Evolutionary conservation across 2,888 invertebrate genomes (phyloP).

Genomic region (Altica lythri): DNA sequence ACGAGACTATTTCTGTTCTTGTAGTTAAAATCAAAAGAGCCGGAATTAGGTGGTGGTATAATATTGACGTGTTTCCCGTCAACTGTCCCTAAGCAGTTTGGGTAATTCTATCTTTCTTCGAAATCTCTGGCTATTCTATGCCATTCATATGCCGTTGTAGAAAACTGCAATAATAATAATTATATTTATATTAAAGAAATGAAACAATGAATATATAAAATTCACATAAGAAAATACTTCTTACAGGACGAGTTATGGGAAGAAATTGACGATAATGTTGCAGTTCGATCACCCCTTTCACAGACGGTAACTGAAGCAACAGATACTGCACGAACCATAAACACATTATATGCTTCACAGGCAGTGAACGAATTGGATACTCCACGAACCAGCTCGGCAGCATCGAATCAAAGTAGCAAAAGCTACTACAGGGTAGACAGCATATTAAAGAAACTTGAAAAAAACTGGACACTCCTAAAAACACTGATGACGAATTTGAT

Average conservation of each 20-base stretch:
- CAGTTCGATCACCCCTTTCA: not conserved
- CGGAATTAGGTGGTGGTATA: constrained; percentile 7
- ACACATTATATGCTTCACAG: not conserved
- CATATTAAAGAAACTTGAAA: not conserved
- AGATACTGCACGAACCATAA: not conserved
- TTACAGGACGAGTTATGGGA: not conserved
- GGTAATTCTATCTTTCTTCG: too few species aligned
- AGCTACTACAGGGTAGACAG: not conserved
- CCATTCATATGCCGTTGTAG: too few species aligned
- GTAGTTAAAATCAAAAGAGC: constrained; percentile 1
- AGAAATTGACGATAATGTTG: not conserved
- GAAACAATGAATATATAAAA: not conserved
- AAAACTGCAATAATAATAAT: not conserved
- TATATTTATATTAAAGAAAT: constrained; percentile 3
- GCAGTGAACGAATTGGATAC: not conserved
- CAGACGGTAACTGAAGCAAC: not conserved
- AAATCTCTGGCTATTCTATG: too few species aligned
- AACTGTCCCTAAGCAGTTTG: too few species aligned
- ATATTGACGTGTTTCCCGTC: not conserved
- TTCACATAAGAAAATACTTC: not conserved
- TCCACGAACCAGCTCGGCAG: not conserved
- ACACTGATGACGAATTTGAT: constrained; percentile 17
- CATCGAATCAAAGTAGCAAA: not conserved
- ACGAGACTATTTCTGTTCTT: constrained; percentile 1
- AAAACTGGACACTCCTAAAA: not conserved